Conservation (phyloP, 2,797 vertebrate genomes). For the Darevskia nairensis region DNA sequence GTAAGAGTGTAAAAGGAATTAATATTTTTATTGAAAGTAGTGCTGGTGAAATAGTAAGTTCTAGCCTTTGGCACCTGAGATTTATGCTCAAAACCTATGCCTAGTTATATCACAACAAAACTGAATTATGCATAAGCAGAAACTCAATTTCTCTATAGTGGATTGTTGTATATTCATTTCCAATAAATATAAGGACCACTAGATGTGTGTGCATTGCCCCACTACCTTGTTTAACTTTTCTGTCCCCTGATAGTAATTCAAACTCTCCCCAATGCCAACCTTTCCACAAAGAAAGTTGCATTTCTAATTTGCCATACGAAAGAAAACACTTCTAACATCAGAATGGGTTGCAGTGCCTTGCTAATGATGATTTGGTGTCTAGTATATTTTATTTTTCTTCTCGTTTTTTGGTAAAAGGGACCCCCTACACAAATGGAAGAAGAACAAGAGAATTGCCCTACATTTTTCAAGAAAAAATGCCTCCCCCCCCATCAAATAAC, state of each 20-base stretch:
- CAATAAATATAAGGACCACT: not conserved
- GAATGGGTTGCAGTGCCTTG: not conserved
- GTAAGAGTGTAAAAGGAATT: slow-evolving; percentile 41
- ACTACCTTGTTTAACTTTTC: not conserved
- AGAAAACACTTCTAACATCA: not conserved
- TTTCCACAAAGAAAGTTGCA: not conserved
- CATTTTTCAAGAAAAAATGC: no score
- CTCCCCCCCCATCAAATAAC: no score
- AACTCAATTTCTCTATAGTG: not conserved
- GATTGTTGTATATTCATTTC: slow-evolving; percentile 4
- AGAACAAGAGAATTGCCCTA: not conserved
- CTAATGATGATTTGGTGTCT: not conserved
- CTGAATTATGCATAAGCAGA: slow-evolving; percentile 7
- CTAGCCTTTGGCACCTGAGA: slow-evolving; percentile 14
- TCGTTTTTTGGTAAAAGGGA: no score
- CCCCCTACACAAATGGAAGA: not conserved
- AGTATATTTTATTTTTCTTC: not conserved
- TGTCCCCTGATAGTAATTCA: not conserved
- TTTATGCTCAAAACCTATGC: not conserved
- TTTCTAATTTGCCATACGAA: not conserved
- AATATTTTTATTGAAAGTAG: slow-evolving; percentile 11
- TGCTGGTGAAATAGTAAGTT: slow-evolving; percentile 31
- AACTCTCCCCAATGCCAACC: not conserved
- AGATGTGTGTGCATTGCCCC: slow-evolving; percentile 15
- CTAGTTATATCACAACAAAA: not conserved